These are phyloP conservation scores for Phainopepla nitens DNA, from an alignment of 2,113 vertebrate species.

Conservation along the genomic window DNA sequence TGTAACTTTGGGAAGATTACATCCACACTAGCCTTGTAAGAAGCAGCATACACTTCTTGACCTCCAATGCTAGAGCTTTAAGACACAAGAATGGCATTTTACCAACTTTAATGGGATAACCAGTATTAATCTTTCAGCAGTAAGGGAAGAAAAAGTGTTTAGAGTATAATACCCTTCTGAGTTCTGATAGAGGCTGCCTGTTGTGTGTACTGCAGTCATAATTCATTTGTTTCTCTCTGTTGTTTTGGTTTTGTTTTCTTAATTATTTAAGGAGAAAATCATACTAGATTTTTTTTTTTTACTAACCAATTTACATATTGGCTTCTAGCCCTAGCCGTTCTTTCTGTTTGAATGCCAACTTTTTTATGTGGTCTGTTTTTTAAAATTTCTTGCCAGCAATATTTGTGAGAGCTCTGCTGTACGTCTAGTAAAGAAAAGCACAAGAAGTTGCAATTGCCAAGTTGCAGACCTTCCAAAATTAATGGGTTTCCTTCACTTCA, in stretches of 20 bases:
- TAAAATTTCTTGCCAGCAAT: conserved; percentile 69
- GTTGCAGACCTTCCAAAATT: conserved; percentile 58
- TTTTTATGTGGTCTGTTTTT: conserved; percentile 62
- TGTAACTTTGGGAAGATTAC: conserved; percentile 99
- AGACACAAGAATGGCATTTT: conserved; percentile 99
- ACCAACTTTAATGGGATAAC: conserved; percentile 99
- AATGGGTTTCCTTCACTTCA: conserved; percentile 51
- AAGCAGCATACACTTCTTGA: conserved; percentile 98
- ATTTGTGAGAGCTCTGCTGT: conserved; percentile 59
- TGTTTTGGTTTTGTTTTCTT: conserved; percentile 73
- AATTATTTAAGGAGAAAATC: conserved; percentile 73
- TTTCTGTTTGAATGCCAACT: conserved; percentile 71
- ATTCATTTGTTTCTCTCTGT: conserved; percentile 77
- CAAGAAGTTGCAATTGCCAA: conserved; percentile 60
- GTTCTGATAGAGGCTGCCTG: conserved; percentile 82
- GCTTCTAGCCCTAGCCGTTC: conserved; percentile 57
- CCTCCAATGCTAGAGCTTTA: conserved; percentile 99
- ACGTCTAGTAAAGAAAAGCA: conserved; percentile 47
- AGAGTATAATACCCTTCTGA: conserved; percentile 94
- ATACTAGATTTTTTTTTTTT: conserved; percentile 40
- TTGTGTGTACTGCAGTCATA: conserved; percentile 80
- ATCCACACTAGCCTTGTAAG: conserved; percentile 97
- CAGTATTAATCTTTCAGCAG: conserved; percentile 99
- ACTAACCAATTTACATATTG: conserved; percentile 69
- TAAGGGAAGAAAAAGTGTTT: conserved; percentile 93